Base-by-base conservation (phyloP, 2,113 vertebrate genomes). In the Argyrosomus japonicus region DNA sequence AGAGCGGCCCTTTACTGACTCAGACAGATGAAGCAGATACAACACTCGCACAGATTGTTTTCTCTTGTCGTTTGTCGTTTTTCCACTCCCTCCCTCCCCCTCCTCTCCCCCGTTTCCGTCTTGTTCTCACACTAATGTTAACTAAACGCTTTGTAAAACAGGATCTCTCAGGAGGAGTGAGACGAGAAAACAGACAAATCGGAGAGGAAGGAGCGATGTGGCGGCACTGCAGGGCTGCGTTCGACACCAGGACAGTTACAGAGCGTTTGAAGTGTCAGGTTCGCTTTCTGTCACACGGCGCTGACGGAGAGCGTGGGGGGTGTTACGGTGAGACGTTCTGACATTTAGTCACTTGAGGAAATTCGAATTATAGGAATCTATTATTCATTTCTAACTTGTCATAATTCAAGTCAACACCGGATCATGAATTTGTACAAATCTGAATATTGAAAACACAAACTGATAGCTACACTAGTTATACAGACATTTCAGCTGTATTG, bases 71-170 rank as follows among this genome's bases (percentile, higher is more conserved):
- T 74, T 69, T 68, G 29, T 61, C 62, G 48, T 77, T 72, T 69
- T n/a, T 70, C 61, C 69, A 6, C 56, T 3, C 48, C 25, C 47
- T 48, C 4, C 43, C 77, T 14, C 43, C 63, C 7, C 51, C 50
- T 45, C 62, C 71, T 32, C 60, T 15, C 51, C 57, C 23, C 23
- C 13, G 23, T 80, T 68, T 80, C 81, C 72, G 60, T 87, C 86
- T 80, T 83, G 87, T 88, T 87, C 89, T 70, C 77, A 3, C 77
- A 76, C 87, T 88, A 88, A 87, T 80, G 79, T 87, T 89, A 89
- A 87, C 90, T 88, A 89, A 93, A 88, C 75, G 62, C 87, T 89
- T 88, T 90, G 90, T 91, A 87, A 82, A 82, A 88, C 90, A 82
- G 79, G 75, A 83, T 87, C 84, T 90, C 91, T 85, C 45, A 67